Base-by-base conservation (phyloP, 2,113 vertebrate genomes). In the Tragelaphus scriptus region DNA sequence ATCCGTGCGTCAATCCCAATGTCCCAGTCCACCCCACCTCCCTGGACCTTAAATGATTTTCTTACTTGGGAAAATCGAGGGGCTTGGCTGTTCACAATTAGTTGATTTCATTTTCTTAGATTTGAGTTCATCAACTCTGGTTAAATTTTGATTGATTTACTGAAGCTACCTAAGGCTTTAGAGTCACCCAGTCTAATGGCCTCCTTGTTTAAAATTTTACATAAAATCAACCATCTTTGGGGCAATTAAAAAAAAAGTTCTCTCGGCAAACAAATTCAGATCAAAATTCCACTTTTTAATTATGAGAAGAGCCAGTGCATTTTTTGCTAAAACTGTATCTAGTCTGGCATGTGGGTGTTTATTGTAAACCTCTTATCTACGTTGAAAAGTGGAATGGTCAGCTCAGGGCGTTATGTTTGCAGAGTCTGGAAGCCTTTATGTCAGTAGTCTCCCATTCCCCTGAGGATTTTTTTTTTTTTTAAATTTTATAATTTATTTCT, bases 1-100 rank as follows among this genome's bases (percentile, higher is more conserved):
- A 77, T 75, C 26, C 0, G 23, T 0, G 3, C 13, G 23, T 77
- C 6, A 44, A 21, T 44, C 5, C 71, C 21, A 25, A 1, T 14
- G 0, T 13, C 71, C 71, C 36, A 44, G 12, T 71, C 71, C 23
- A 7, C 23, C 36, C 36, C 36, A 32, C 71, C 36, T 44, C 71
- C 71, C 71, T 7, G 23, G 71, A 71, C 13, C 28, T 92, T n/a
- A 56, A 47, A 47, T 1, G 2, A 10, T 85, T 92, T 9, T 5
- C 30, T 77, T 23, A 36, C 19, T 75, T 59, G 44, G 65, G 44
- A 51, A 86, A 93, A n/a, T 30, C 13, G 0, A 15, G 21, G 32
- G 32, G 16, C 53, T 36, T 30, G 32, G 47, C 47, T 40, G 32
- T 53, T n/a, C 53, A 75, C 2, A 6, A 91, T 61, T 49, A 51